Percentiles rank a stretch among this genome's conserved stretches.
These are phyloP conservation scores for Epinotia nisella DNA, from an alignment of 2,888 invertebrate species.

Conservation along the genomic window DNA sequence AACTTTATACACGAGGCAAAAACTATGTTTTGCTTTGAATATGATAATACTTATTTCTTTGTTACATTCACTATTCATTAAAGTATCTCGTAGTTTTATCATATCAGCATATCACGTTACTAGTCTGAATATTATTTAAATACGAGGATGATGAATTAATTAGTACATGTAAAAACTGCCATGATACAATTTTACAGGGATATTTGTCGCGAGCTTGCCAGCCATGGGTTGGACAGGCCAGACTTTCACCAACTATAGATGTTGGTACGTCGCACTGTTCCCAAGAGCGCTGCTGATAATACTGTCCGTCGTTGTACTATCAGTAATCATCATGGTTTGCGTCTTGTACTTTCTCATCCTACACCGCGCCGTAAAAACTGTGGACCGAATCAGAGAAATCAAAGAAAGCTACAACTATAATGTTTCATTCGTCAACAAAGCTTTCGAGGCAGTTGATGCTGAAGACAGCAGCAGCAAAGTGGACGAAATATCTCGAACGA, in stretches of 20 bases:
- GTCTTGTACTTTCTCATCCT: constrained; percentile 83
- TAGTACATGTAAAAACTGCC: constrained; percentile 5
- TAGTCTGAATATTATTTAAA: neutral
- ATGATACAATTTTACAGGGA: constrained; percentile 54
- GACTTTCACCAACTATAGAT: constrained; percentile 79
- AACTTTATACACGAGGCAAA: neutral
- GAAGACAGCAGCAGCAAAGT: constrained; percentile 48
- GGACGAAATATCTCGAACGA: constrained; percentile 50
- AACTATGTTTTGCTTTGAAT: neutral
- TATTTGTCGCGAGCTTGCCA: constrained; percentile 63
- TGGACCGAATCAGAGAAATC: constrained; percentile 75
- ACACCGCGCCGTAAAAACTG: constrained; percentile 81
- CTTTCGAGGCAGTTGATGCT: constrained; percentile 54
- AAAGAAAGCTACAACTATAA: constrained; percentile 56
- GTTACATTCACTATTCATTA: neutral
- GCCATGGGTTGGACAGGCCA: constrained; percentile 74
- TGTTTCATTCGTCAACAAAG: constrained; percentile 60
- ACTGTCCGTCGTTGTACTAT: constrained; percentile 75
- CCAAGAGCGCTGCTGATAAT: constrained; percentile 80
- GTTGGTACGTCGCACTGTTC: constrained; percentile 85
- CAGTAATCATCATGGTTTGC: constrained; percentile 70
- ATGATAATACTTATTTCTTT: no score
- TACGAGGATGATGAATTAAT: neutral
- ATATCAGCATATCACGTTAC: neutral
- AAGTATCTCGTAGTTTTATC: neutral